Percentiles rank a stretch among this genome's conserved stretches.
Conservation (phyloP, 30 jellyfish, hydroid and myxozoan species). For the Cassiopea xamachana region DNA sequence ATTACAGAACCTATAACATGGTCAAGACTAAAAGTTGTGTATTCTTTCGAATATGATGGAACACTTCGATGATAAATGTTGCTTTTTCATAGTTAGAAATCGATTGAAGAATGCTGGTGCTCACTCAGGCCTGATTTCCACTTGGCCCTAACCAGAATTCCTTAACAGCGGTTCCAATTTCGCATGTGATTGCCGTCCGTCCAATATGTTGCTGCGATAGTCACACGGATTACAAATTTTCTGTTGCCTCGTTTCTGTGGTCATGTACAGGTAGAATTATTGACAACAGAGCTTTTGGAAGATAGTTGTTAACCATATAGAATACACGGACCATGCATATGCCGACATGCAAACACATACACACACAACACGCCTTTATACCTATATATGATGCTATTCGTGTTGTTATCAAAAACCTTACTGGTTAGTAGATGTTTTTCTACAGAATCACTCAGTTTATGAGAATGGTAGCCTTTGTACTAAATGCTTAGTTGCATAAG, state of each 20-base stretch:
- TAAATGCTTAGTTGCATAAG: too few species aligned
- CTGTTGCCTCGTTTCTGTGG: neutral
- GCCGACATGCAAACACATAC: neutral
- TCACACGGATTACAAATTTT: neutral
- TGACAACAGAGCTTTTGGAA: neutral
- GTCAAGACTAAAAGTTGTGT: slow-evolving; percentile 89
- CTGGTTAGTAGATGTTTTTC: too few species aligned
- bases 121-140: neutral
- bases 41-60: slow-evolving; percentile 94
- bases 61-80: neutral
- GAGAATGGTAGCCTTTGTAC: too few species aligned
- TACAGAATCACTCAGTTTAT: too few species aligned
- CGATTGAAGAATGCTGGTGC: neutral
- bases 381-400: too few species aligned
- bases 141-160: too few species aligned
- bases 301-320: neutral
- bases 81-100: neutral
- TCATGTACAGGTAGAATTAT: neutral
- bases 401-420: too few species aligned
- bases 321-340: neutral
- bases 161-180: too few species aligned
- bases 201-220: neutral
- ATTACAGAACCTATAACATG: slow-evolving; percentile 91
- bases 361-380: neutral
- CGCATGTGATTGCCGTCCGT: too few species aligned